Evolutionary conservation across 2,888 invertebrate species (phyloP).

Genomic region (Brachyptera putata): DNA sequence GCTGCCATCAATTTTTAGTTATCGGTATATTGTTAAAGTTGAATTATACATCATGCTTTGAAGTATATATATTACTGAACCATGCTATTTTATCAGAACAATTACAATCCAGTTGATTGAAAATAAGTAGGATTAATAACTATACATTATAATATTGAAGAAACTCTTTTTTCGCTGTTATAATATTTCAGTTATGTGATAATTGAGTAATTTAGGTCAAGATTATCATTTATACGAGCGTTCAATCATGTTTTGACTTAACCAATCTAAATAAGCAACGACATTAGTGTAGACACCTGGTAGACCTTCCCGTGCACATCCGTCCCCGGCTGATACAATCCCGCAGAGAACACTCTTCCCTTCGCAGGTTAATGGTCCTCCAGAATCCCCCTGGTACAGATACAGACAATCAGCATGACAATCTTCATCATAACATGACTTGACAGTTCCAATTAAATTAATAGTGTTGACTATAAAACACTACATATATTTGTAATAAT

Average conservation of each 20-base stretch:
- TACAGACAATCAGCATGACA: too few relatives aligned
- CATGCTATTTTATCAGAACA: background rate
- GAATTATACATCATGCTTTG: too few relatives aligned
- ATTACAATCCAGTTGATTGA: background rate
- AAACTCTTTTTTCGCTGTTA: background rate
- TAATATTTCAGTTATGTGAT: background rate
- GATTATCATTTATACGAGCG: background rate
- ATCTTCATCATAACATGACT: too few relatives aligned
- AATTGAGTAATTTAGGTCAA: background rate
- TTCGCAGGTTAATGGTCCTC: conserved; percentile 19
- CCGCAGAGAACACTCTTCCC: conserved; percentile 15
- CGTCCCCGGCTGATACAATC: conserved; percentile 22
- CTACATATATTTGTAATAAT: too few relatives aligned
- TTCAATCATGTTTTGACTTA: background rate
- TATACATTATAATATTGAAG: background rate
- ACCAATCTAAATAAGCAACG: conserved; percentile 18
- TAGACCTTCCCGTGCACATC: conserved; percentile 16
- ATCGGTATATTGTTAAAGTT: too few relatives aligned
- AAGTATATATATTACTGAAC: too few relatives aligned
- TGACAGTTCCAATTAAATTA: too few relatives aligned
- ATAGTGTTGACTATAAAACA: too few relatives aligned
- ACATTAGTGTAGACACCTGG: conserved; percentile 24
- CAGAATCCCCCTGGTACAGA: conserved; percentile 25
- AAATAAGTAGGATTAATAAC: background rate
- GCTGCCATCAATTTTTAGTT: too few relatives aligned